These are phyloP conservation scores for Paramacrobiotus metropolitanus DNA, from an alignment of 1,140 invertebrate species.

Conservation along the genomic window DNA sequence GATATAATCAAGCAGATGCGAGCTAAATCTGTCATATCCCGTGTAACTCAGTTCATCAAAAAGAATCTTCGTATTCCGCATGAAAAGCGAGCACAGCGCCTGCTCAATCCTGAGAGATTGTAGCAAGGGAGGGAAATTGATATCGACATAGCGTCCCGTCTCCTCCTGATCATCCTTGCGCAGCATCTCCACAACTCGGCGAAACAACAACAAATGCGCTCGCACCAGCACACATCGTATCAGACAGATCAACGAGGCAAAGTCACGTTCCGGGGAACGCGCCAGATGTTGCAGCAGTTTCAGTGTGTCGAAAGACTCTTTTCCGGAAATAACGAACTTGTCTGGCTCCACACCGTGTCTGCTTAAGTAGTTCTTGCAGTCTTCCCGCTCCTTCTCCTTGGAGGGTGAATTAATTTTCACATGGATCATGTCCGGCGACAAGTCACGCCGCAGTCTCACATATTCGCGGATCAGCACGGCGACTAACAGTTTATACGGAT, in stretches of 20 bases:
- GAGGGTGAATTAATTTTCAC: not conserved
- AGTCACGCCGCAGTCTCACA: not conserved
- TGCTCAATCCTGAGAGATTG: not conserved
- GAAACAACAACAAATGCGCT: not conserved
- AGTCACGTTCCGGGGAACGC: not conserved
- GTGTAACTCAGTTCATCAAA: not conserved
- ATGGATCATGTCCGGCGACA: not conserved
- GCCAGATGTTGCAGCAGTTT: not conserved
- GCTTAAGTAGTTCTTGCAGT: not conserved
- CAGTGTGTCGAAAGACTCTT: not conserved
- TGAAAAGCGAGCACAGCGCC: not conserved
- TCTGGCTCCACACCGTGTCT: not conserved
- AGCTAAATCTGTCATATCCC: not conserved
- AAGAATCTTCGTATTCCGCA: not conserved
- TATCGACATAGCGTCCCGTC: not conserved
- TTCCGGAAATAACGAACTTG: not conserved
- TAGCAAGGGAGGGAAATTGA: not conserved
- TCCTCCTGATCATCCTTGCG: not conserved
- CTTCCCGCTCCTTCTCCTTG: not conserved
- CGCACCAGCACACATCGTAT: not conserved
- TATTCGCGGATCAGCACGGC: not conserved
- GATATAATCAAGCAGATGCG: not conserved
- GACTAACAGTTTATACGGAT: not conserved
- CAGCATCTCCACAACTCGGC: not conserved
- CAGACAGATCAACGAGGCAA: not conserved